These are phyloP conservation scores for Pempheris klunzingeri DNA, from an alignment of 2,797 vertebrate species.

Conservation along the genomic window DNA sequence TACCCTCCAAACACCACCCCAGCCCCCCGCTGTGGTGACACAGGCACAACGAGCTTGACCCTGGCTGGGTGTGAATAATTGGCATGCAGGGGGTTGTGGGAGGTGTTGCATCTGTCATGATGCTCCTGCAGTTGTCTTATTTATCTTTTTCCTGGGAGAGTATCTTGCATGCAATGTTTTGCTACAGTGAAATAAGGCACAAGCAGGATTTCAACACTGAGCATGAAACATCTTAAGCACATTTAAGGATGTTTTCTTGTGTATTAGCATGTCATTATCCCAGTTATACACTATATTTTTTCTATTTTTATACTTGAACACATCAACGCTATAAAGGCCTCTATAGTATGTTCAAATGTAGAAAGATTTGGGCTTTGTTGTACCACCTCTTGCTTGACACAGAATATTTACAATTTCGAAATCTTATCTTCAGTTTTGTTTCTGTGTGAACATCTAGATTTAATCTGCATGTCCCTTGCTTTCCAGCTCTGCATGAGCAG, in stretches of 20 bases:
- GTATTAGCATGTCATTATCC: background rate
- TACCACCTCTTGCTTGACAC: constrained; percentile 4
- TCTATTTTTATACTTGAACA: constrained; percentile 2
- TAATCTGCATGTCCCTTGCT: constrained; percentile 58
- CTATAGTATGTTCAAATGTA: background rate
- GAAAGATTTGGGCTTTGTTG: background rate
- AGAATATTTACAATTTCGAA: constrained; percentile 8
- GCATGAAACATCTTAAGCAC: background rate
- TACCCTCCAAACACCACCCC: constrained; percentile 62
- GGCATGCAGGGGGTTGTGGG: constrained; percentile 79
- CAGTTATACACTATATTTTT: background rate
- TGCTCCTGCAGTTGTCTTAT: constrained; percentile 77
- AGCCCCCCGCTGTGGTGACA: constrained; percentile 73
- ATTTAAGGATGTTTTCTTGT: background rate
- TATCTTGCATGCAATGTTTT: constrained; percentile 39
- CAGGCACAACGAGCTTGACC: constrained; percentile 80
- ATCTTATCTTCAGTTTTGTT: constrained; percentile 28
- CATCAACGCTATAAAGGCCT: background rate
- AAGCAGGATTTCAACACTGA: constrained; percentile 27
- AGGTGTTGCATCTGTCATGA: constrained; percentile 80
- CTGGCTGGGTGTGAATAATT: constrained; percentile 84
- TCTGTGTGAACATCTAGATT: constrained; percentile 57
- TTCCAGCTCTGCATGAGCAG: constrained; percentile 67
- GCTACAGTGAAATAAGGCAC: constrained; percentile 27
- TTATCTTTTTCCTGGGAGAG: constrained; percentile 71